Base-by-base conservation (phyloP, 2,113 vertebrate species). In the Trematocara zebra region DNA sequence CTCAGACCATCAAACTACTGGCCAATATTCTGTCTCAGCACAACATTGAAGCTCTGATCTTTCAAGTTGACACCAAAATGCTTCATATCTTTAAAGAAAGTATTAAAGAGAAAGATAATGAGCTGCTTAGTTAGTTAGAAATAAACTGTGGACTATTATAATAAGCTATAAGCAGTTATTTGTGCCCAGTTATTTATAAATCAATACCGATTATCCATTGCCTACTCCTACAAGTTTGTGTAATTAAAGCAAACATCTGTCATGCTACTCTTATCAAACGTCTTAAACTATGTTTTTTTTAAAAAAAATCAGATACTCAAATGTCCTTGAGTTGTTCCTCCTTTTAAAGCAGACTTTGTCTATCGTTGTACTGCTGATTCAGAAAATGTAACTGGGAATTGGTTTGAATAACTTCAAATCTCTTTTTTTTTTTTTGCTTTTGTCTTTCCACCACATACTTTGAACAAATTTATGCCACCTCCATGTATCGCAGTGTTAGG, bases 361-460 rank as follows among this genome's bases (percentile, higher is more conserved):
- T 18, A 0, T 49, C 17, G 12, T 76, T 49, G 17, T 51, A 28
- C 10, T 8, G 44, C 42, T 76, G 26, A 17, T 76, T 49, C 23
- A 31, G 6, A 49, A 76, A 76, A 8, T 64, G 59, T 64, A 76
- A 76, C 10, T 51, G 44, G 72, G 26, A 31, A 18, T 33, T 33
- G 15, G 42, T 33, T 11, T 76, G 26, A 64, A 64, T 64, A 64
- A 37, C 31, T 49, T 76, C 26, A 12, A 44, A 72, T 44, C 40
- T 0, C 3, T 26, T 3, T 3, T 26, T n/a, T n/a, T n/a, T n/a
- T 23, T 49, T 0, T 76, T 49, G 26, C 7, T 76, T 51, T 51
- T 31, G 14, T 31, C 14, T 11, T 76, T 10, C 26, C 0, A 3
- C 1, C 26, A 31, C 44, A 51, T 76, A 49, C 42, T 49, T 49